These are phyloP conservation scores for Yponomeuta evonymella DNA, from an alignment of 2,888 invertebrate genomes.

Conservation along the genomic window DNA sequence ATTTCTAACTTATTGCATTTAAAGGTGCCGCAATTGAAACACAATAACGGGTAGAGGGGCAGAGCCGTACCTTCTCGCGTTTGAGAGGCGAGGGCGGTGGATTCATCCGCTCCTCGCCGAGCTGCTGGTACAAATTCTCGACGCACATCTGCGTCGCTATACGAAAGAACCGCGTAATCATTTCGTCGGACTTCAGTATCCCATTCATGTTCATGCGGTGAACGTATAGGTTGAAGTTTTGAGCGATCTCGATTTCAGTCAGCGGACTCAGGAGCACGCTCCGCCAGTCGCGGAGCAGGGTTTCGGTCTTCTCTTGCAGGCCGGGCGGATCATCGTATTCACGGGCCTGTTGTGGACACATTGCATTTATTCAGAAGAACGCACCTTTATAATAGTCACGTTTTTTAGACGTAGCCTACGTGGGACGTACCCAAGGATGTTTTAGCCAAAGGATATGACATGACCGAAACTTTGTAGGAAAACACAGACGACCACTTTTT, in stretches of 20 bases:
- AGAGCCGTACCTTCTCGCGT: conserved; percentile 79
- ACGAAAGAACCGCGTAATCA: conserved; percentile 97
- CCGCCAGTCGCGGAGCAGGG: conserved; percentile 96
- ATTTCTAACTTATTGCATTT: too few relatives aligned
- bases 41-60: too few relatives aligned
- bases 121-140: conserved; percentile 91
- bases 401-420: too few relatives aligned
- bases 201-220: conserved; percentile 95
- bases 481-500: too few relatives aligned
- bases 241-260: conserved; percentile 88
- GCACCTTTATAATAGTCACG: too few relatives aligned
- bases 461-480: too few relatives aligned
- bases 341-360: conserved; percentile 56
- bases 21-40: too few relatives aligned
- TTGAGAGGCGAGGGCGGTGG: conserved; percentile 77
- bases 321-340: conserved; percentile 96
- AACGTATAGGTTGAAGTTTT: conserved; percentile 95
- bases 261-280: conserved; percentile 89
- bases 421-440: too few relatives aligned
- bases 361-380: too few relatives aligned
- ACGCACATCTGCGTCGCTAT: conserved; percentile 97
- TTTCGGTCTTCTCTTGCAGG: conserved; percentile 96
- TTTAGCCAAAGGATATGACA: too few relatives aligned
- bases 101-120: conserved; percentile 82
- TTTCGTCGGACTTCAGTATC: conserved; percentile 96